phyloP scores from a whole-genome alignment of 2,113 vertebrate species.

The Poeciliopsis occidentalis region DNA sequence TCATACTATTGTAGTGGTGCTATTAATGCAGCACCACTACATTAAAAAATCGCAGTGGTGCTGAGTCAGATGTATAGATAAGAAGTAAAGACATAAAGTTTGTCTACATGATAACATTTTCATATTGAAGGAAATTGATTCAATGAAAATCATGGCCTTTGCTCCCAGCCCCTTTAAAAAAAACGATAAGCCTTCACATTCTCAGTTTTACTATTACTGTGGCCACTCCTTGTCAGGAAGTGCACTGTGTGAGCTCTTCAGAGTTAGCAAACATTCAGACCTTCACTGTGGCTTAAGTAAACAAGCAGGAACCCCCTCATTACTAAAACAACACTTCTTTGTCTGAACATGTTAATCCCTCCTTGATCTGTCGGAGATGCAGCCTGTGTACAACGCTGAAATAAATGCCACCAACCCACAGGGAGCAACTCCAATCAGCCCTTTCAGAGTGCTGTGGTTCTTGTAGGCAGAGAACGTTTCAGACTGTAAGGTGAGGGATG shows the following conservation, averaged over 20 bases:
- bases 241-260: conserved; percentile 1
- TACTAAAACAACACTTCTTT: not conserved
- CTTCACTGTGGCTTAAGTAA: not conserved
- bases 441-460: no score
- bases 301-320: conserved; percentile 4
- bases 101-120: no score
- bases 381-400: no score
- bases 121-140: not conserved
- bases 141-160: not conserved
- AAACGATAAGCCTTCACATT: not conserved
- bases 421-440: no score
- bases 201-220: not conserved
- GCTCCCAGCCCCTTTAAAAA: not conserved
- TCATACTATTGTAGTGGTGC: not conserved
- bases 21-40: no score
- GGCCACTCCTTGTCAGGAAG: not conserved
- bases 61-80: not conserved
- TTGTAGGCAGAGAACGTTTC: no score
- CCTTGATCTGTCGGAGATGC: not conserved
- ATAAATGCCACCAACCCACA: no score
- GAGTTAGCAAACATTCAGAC: conserved; percentile 4
- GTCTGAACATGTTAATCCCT: not conserved
- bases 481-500: no score
- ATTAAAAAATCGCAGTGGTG: not conserved
- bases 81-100: not conserved